Evolutionary conservation across 2,113 vertebrate species (phyloP), one percentile per base, ranked within the genome.

Genomic region (Falcunculus frontatus): DNA sequence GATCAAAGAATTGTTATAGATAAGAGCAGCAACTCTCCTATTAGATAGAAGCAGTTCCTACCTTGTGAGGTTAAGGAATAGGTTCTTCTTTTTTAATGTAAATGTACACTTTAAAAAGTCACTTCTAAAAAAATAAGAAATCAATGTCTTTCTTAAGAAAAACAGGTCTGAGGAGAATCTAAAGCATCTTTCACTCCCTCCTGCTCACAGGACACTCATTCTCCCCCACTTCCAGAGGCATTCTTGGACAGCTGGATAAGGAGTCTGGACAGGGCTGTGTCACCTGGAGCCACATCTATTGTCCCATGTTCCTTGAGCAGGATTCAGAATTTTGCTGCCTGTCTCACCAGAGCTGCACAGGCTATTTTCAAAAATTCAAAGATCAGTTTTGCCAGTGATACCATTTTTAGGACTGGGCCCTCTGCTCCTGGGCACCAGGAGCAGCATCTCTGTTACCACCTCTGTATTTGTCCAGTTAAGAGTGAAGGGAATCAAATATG

Each of bases 401-500:
- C 29, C 8, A 16, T 59, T 76, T 72, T 49, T 18, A 57, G 74
- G 74, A 59, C 39, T 13, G 30, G 14, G 23, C 32, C 32, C 42
- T 81, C 39, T 59, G 29, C 23, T 49, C 42, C 42, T 39, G 57
- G 47, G 30, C 41, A 42, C 19, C 11, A 23, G 56, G 52, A 75
- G 21, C 32, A 60, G 23, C 7, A 1, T 47, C 77, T 56, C 46
- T 41, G 30, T 32, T 17, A 30, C 2, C 44, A n/a, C 49, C 22
- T 59, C 79, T 68, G 44, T 19, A 4, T 80, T 68, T 64, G 17
- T 26, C 46, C 39, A 10, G 37, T 11, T 62, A 13, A n/a, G 25
- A 59, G 44, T 22, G 62, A 27, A 4, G 41, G 16, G n/a, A 5
- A 27, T 26, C 30, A 4, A 4, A 27, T 9, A 5, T 1, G 3